Evolutionary conservation across 2,888 invertebrate species (phyloP), one percentile per base, ranked within the genome.

Genomic region (Scaptomyza cyrtandrae): DNA sequence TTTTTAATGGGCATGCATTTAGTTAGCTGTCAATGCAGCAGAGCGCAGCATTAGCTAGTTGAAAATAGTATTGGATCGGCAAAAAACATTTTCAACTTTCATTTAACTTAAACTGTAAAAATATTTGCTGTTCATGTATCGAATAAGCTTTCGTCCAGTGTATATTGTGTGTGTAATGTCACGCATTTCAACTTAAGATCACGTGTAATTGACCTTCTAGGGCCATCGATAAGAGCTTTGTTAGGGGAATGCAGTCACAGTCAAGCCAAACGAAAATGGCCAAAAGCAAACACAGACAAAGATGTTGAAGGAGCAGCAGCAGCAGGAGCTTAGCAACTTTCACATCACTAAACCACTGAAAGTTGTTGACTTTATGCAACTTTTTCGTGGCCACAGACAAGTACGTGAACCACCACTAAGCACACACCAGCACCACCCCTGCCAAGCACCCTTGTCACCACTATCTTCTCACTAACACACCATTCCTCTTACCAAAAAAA

Each of bases 361-460:
- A 84, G 83, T 84, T 84, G 84, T 84, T 84, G 83, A 84, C 86
- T 84, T 86, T 84, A 84, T 86, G 86, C 83, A 86, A 86, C 86
- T 86, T 83, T 86, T 84, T 86, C 81, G 85, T 86, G 86, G 83
- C 85, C 84, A 81, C 79, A 84, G 83, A 84, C 83, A 83, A 79
- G 75, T 84, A 84, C 83, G 83, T 84, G 86, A 77, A 80, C 60
- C 52, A 55, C 35, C 52, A 41, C 44, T 39, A 45, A 61, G 54
- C 27, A 19, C 35, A 60, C 9, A 46, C 43, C 44, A 19, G 41
- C 14, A 9, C 4, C 9, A 24, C 16, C 31, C 11, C 10, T n/a
- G n/a, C n/a, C n/a, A n/a, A 19, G 41, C 14, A 5, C 14, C 16
- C 31, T 4, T 3, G n/a, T 24, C 27, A 10, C 31, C 37, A 7